Conservation (phyloP, 2,888 invertebrate genomes). For the Nemotelus nigrinus region DNA sequence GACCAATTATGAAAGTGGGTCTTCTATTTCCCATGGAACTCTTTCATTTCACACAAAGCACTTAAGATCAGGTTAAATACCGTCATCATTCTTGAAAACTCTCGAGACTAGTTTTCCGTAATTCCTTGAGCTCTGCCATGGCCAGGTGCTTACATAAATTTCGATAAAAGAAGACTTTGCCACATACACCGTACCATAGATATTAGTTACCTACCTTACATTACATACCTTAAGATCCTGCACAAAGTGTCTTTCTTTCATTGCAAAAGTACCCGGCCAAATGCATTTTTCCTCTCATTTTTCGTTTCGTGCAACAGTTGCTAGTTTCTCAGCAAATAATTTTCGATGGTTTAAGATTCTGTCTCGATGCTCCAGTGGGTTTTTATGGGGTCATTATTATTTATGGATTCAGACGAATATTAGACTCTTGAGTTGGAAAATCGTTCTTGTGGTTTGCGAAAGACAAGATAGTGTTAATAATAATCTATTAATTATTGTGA, state of each 20-base stretch:
- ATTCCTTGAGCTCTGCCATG: too few relatives aligned
- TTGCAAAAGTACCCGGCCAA: not conserved
- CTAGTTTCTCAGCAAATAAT: slow-evolving; percentile 52
- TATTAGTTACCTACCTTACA: not conserved
- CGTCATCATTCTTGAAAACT: too few relatives aligned
- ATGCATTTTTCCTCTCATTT: slow-evolving; percentile 42
- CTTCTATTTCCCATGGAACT: too few relatives aligned
- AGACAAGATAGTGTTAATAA: not conserved
- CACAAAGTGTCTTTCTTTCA: not conserved
- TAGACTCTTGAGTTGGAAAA: not conserved
- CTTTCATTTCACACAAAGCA: too few relatives aligned
- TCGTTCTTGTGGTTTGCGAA: not conserved
- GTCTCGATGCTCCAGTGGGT: slow-evolving; percentile 34
- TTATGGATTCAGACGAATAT: slow-evolving; percentile 48
- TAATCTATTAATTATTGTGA: slow-evolving; percentile 5
- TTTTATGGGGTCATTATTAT: slow-evolving; percentile 49
- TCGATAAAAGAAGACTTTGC: not conserved
- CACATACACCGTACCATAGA: not conserved
- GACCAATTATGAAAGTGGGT: too few relatives aligned
- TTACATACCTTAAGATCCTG: slow-evolving; percentile 4
- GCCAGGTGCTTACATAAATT: slow-evolving; percentile 5
- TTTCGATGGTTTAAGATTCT: slow-evolving; percentile 53
- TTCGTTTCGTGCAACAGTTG: slow-evolving; percentile 52
- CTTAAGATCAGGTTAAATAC: too few relatives aligned
- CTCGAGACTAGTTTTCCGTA: too few relatives aligned